These are phyloP conservation scores for Nephrotoma appendiculata DNA, from an alignment of 2,888 invertebrate species.

Conservation along the genomic window DNA sequence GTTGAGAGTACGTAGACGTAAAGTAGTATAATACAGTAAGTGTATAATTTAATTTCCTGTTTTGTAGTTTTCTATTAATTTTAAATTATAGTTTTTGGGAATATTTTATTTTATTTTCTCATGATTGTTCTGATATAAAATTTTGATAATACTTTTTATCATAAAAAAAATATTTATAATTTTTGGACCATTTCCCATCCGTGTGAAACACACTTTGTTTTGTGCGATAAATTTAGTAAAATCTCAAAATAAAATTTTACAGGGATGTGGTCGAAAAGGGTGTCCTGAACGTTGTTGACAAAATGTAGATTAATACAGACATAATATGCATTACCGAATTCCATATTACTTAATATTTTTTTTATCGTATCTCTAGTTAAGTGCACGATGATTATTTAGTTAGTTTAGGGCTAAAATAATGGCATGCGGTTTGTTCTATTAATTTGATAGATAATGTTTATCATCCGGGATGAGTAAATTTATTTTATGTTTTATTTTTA, in stretches of 20 bases:
- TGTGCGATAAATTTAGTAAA: neutral
- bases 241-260: neutral
- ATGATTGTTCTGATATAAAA: neutral
- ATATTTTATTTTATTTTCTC: neutral
- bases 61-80: neutral
- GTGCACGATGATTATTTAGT: neutral
- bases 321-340: neutral
- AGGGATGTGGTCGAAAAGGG: neutral
- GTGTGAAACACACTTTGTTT: neutral
- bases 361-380: neutral
- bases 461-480: conserved; percentile 5
- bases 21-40: neutral
- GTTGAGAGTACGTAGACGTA: neutral
- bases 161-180: neutral
- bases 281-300: neutral
- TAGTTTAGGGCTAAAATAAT: neutral
- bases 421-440: neutral
- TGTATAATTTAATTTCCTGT: neutral
- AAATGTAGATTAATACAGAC: neutral
- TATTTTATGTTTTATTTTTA: neutral
- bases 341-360: neutral
- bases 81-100: neutral
- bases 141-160: neutral
- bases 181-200: neutral
- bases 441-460: neutral